phyloP scores from a whole-genome alignment of 2,113 vertebrate genomes.

The Sminthopsis crassicaudata region DNA sequence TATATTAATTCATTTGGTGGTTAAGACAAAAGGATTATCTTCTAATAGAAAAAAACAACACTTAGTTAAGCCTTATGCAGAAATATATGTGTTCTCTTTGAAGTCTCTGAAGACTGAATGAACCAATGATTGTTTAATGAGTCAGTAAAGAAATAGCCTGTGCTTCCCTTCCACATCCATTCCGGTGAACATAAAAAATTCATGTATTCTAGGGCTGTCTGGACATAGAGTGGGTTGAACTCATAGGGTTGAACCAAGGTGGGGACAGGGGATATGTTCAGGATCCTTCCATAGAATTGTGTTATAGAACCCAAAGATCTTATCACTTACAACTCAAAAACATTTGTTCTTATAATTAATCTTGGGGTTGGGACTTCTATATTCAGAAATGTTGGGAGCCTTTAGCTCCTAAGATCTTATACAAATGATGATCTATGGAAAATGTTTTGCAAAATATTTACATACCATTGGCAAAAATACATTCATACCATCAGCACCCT shows the following conservation, averaged over 20 bases:
- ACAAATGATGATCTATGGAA: neutral
- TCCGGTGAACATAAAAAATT: accelerated
- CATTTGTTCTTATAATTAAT: neutral
- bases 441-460: neutral
- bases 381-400: neutral
- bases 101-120: neutral
- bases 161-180: neutral
- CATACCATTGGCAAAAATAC: no score
- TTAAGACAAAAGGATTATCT: neutral
- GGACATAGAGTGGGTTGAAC: neutral
- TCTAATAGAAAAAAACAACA: neutral
- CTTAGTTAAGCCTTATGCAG: neutral
- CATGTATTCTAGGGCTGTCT: neutral
- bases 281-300: neutral
- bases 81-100: neutral
- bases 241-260: no score
- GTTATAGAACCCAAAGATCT: neutral
- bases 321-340: neutral
- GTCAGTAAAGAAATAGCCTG: neutral
- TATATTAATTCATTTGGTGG: neutral
- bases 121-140: no score
- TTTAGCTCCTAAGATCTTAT: neutral
- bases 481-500: neutral
- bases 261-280: accelerated
- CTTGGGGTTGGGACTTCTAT: neutral